Base-by-base conservation (phyloP, 1,140 invertebrate genomes). In the Palaemon carinicauda region DNA sequence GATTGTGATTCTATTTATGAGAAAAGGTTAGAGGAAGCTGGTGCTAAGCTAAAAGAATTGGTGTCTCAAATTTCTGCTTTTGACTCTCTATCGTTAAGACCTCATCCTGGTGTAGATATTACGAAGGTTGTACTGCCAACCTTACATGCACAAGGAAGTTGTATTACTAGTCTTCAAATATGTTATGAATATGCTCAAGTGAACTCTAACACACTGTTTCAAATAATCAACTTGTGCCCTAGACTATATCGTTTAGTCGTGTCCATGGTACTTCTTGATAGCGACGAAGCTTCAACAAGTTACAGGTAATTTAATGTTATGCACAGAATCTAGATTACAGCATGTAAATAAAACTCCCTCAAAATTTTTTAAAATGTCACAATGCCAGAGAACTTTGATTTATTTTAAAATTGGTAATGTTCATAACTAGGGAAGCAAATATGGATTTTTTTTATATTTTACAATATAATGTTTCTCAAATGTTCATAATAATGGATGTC, bases 171-270 rank as follows among this genome's bases (percentile, higher is more conserved):
- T 31, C 56, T 86, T 19, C 84, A 86, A 15, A 29, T 86, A 33
- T 80, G 77, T 54, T 80, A 80, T 31, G 84, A 86, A 50, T 54
- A 69, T 41, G 31, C 56, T 9, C 15, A 21, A 27, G n/a, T 80
- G 27, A 73, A 86, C 3, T 31, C 60, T 24, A 74, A 56, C 24
- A 54, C 84, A 0, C 29, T 86, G 9, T 80, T 54, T 41, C 84
- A 86, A n/a, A 21, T 86, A 12, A 78, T 86, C 9, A 86, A 86
- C 41, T 60, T 86, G 41, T 86, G 84, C 31, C 84, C 84, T 31
- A 54, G 78, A n/a, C 65, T 86, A 14, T 56, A 71, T 54, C 53
- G 50, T n/a, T 78, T 86, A 27, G 84, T 56, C 27, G 27, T 86
- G 10, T 80, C 77, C 10, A 24, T 86, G 52, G 27, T 17, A 21